phyloP scores from a whole-genome alignment of 2,888 invertebrate species.

The Bombyx huttoni region DNA sequence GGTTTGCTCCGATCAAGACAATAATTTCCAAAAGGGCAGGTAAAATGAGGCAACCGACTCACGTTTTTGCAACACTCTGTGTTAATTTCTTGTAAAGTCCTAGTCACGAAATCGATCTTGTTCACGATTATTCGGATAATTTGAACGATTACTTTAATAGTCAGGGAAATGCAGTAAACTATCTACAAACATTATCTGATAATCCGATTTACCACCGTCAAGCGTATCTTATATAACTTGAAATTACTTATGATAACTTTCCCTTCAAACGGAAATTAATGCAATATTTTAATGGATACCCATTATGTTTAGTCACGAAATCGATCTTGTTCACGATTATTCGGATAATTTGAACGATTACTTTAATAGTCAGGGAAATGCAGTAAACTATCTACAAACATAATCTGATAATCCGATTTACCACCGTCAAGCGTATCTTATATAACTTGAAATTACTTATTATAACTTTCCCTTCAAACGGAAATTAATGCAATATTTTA shows the following conservation, averaged over 20 bases:
- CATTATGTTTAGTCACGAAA: slow-evolving; percentile 30
- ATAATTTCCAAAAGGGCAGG: slow-evolving; percentile 11
- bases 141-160: slow-evolving; percentile 18
- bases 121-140: slow-evolving; percentile 17
- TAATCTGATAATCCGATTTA: neutral
- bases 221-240: neutral
- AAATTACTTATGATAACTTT: neutral
- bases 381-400: neutral
- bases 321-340: slow-evolving; percentile 22
- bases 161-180: slow-evolving; percentile 10
- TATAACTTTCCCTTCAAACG: neutral
- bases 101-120: slow-evolving; percentile 38
- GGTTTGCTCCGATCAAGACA: neutral
- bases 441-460: neutral
- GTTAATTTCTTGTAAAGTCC: slow-evolving; percentile 27
- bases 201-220: neutral
- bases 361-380: slow-evolving; percentile 18
- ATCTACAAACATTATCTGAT: neutral
- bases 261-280: neutral
- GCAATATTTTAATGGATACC: neutral
- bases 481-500: neutral
- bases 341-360: slow-evolving; percentile 17
- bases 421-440: neutral
- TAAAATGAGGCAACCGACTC: slow-evolving; percentile 21
- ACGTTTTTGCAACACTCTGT: slow-evolving; percentile 24